These are phyloP conservation scores for Leptinotarsa juncta DNA, from an alignment of 2,888 invertebrate species.

Conservation along the genomic window DNA sequence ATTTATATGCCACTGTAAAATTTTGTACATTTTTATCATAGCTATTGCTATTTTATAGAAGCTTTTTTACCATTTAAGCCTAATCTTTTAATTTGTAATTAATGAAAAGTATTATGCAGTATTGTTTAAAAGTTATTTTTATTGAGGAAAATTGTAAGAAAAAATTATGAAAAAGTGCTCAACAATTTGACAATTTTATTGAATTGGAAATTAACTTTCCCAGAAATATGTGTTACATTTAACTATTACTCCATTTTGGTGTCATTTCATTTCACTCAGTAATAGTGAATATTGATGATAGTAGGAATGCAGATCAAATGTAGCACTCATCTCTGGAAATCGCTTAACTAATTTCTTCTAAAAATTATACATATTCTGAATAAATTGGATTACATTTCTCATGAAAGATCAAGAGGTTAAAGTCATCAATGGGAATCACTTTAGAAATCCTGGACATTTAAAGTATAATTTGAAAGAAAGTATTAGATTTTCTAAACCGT, in stretches of 20 bases:
- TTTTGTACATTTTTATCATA: slow-evolving; percentile 21
- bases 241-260: no score
- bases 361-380: background rate
- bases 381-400: background rate
- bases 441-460: no score
- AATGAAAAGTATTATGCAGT: background rate
- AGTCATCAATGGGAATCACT: no score
- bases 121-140: no score
- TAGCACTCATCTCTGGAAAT: background rate
- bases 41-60: slow-evolving; percentile 25
- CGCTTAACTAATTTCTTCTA: background rate
- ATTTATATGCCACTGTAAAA: slow-evolving; percentile 14
- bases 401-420: no score
- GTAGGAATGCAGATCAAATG: background rate
- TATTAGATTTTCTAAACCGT: no score
- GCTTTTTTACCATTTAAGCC: slow-evolving; percentile 24
- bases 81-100: slow-evolving; percentile 16
- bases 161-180: slow-evolving; percentile 9
- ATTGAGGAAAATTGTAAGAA: background rate
- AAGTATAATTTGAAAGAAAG: no score
- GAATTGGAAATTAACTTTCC: background rate
- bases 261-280: no score
- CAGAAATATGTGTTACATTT: no score
- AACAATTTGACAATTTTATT: background rate
- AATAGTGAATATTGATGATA: no score